These are phyloP conservation scores for Criorhina ranunculi DNA, from an alignment of 2,888 invertebrate genomes.

Conservation along the genomic window DNA sequence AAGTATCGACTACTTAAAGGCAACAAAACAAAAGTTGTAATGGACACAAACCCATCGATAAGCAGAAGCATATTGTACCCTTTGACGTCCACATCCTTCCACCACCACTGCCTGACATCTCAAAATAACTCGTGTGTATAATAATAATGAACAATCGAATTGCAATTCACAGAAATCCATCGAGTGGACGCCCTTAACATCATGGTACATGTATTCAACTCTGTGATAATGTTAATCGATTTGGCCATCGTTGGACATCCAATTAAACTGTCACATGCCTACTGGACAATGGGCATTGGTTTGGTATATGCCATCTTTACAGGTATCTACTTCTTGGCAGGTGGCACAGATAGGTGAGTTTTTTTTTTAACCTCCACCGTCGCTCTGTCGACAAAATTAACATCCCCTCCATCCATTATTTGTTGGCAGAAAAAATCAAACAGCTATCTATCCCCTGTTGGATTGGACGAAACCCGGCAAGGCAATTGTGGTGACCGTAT, in stretches of 20 bases:
- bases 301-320: conserved; percentile 89
- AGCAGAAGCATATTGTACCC: no score
- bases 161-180: conserved; percentile 81
- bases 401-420: conserved; percentile 2
- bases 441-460: conserved; percentile 90
- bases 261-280: conserved; percentile 85
- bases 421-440: conserved; percentile 86
- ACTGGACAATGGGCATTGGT: conserved; percentile 87
- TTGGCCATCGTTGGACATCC: conserved; percentile 90
- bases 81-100: not conserved
- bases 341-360: conserved; percentile 89
- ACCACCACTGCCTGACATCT: not conserved
- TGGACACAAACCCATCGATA: no score
- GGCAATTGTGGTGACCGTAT: conserved; percentile 86
- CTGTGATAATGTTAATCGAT: conserved; percentile 90
- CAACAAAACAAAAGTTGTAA: no score
- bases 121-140: not conserved
- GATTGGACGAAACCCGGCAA: conserved; percentile 89
- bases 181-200: conserved; percentile 84
- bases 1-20: no score
- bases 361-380: not conserved
- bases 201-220: conserved; percentile 87
- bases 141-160: conserved; percentile 25
- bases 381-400: not conserved
- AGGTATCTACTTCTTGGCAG: conserved; percentile 89